Evolutionary conservation across 2,797 vertebrate genomes (phyloP).

Genomic region (Chaenodraco wilsoni): DNA sequence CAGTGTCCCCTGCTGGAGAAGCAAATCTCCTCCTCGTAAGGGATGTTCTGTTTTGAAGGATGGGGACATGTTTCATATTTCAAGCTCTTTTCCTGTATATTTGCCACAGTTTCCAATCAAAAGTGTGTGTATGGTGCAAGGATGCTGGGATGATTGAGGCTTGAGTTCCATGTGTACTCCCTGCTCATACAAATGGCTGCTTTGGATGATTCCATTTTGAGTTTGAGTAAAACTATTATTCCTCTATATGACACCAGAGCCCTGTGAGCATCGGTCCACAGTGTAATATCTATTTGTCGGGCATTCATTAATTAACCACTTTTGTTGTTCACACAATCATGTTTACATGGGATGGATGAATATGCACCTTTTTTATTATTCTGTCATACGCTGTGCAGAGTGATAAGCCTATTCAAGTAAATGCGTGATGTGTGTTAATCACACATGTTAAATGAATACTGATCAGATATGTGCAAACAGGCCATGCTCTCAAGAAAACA

Average conservation of each 20-base stretch:
- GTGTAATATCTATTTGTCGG: background rate
- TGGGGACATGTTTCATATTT: constrained; percentile 20
- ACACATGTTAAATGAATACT: background rate
- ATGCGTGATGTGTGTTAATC: background rate
- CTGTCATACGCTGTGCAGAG: background rate
- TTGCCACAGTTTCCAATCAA: constrained; percentile 34
- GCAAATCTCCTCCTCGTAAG: too few species aligned
- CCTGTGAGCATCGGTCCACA: background rate
- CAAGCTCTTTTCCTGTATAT: constrained; percentile 35
- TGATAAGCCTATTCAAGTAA: background rate
- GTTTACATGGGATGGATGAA: background rate
- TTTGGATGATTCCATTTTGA: too few species aligned
- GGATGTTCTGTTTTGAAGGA: background rate
- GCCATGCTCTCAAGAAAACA: background rate
- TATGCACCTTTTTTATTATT: background rate
- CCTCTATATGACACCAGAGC: background rate
- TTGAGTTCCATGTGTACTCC: constrained; percentile 26
- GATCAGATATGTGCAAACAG: background rate
- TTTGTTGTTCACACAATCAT: background rate
- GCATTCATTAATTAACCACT: background rate
- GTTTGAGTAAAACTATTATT: background rate
- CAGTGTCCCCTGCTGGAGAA: background rate
- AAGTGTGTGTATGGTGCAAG: constrained; percentile 11
- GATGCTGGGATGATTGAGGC: constrained; percentile 18
- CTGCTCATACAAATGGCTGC: background rate